Evolutionary conservation across 2,797 vertebrate genomes (phyloP), one percentile per base, ranked within the genome.

Genomic region (Dryobates pubescens): DNA sequence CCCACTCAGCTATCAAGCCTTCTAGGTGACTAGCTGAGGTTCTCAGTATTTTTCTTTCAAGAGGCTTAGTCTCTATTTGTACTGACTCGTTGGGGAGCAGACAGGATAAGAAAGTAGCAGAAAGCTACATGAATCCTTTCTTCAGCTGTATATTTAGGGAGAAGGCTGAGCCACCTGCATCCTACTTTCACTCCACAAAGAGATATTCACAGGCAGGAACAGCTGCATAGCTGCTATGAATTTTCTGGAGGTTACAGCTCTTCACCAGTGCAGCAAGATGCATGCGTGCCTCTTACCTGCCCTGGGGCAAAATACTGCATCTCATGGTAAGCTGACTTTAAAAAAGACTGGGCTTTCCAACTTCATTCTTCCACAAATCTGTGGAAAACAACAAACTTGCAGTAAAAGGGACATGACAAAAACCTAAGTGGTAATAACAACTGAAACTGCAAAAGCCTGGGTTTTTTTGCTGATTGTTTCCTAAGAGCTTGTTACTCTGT

Each of bases 21-120:
- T 47, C 67, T 1, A 32, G 45, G 29, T 8, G 49, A 3, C 23
- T 67, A 12, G 20, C 43, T 17, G 0, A 0, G 11, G 7, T 13
- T 69, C 47, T 61, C 17, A 6, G 29, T 4, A 9, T 10, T 65
- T 86, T 67, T 18, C 45, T 49, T n/a, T 70, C 36, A 6, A 65
- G 22, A 57, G 43, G 7, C 18, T 51, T 24, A 38, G 3, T 34
- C 68, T 70, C 36, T 64, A 3, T 49, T n/a, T 36, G 22, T 63
- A 41, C 36, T n/a, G 30, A 41, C 17, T 83, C 23, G 7, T 5
- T 56, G 36, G 6, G 43, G 23, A 74, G 63, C 45, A 51, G 53
- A 65, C 82, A 69, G 68, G 36, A 73, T 22, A 49, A 49, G 47
- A 23, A 49, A 49, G 47, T 12, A 49, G 47, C 47, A 49, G 57